These are phyloP conservation scores for Aptenodytes patagonicus DNA, from an alignment of 2,113 vertebrate genomes.

Conservation along the genomic window DNA sequence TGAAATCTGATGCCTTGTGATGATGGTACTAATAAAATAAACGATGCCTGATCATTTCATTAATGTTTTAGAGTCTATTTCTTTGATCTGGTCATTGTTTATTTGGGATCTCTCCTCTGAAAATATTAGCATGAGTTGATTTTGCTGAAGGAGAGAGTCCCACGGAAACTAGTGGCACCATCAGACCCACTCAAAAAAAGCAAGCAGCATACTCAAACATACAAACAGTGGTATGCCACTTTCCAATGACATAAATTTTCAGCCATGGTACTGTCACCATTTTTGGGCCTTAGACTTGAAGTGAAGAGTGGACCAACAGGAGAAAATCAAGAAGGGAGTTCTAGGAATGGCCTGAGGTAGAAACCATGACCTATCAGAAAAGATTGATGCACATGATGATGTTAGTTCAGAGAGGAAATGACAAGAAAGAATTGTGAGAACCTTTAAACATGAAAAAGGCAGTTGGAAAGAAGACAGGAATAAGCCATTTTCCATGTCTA, in stretches of 20 bases:
- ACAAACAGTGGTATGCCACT: rapidly evolving
- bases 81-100: neutral
- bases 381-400: neutral
- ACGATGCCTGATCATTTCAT: rapidly evolving
- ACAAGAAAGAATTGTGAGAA: neutral
- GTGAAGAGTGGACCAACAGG: neutral
- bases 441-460: neutral
- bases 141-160: neutral
- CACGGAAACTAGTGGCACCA: neutral
- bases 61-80: neutral
- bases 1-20: neutral
- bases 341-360: neutral
- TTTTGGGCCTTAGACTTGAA: neutral
- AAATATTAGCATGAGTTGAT: neutral
- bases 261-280: neutral
- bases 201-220: neutral
- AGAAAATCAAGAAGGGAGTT: neutral
- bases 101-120: neutral
- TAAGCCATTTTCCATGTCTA: neutral
- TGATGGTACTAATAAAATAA: neutral
- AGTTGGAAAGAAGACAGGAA: neutral
- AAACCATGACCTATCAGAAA: neutral
- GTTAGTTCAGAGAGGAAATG: neutral
- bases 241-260: neutral
- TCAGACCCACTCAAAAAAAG: neutral